These are phyloP conservation scores for Lepus americanus DNA, from an alignment of 2,113 vertebrate genomes.

Conservation along the genomic window DNA sequence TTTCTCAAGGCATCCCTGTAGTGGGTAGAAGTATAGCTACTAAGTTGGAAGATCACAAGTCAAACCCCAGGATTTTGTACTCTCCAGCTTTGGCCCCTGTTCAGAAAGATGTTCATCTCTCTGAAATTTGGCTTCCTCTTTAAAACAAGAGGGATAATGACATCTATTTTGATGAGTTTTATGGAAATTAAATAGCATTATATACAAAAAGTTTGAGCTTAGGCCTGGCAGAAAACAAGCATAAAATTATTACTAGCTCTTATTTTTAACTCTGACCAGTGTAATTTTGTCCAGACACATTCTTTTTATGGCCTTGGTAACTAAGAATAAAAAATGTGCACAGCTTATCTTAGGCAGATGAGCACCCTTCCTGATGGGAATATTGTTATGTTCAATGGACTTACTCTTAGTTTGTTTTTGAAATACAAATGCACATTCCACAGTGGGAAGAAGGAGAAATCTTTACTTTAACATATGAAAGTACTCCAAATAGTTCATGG, in stretches of 20 bases:
- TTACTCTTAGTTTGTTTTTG: neutral
- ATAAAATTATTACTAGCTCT: neutral
- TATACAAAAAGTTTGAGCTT: neutral
- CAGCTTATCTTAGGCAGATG: neutral
- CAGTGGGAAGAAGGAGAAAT: neutral
- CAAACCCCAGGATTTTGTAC: neutral
- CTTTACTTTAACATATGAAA: neutral
- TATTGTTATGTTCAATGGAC: neutral
- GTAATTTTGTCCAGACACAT: constrained; percentile 12
- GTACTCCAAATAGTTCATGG: too few species aligned
- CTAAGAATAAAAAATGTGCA: neutral
- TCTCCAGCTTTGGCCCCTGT: neutral
- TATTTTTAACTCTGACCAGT: constrained; percentile 26
- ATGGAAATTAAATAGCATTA: neutral
- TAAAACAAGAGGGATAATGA: neutral
- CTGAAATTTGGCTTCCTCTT: neutral
- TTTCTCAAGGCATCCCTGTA: neutral
- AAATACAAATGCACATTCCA: neutral
- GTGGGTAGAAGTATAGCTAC: neutral
- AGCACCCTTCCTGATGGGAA: neutral
- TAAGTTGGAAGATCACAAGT: neutral
- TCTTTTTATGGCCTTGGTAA: neutral
- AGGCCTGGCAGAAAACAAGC: neutral
- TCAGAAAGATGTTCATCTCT: neutral
- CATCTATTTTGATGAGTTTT: neutral